A percentile compares a stretch with the other conserved stretches of the same genome.
These are phyloP conservation scores for Drosophila nigrodunni DNA, from an alignment of 1,140 invertebrate genomes.

Conservation along the genomic window DNA sequence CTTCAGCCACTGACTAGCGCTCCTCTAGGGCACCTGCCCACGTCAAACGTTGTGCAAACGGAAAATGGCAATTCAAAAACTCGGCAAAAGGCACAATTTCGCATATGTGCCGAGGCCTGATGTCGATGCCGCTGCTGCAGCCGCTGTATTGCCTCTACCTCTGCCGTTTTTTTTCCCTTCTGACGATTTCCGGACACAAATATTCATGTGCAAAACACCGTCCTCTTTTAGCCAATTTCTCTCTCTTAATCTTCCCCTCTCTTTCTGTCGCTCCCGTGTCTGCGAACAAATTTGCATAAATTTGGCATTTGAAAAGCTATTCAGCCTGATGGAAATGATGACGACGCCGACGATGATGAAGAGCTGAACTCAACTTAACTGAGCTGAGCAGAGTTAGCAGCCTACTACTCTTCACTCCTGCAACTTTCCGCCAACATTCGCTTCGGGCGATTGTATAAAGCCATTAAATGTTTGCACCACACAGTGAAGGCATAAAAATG, in stretches of 20 bases:
- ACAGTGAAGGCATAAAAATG: conserved; percentile 57
- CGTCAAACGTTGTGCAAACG: conserved; percentile 55
- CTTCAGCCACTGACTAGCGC: background rate
- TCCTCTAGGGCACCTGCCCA: conserved; percentile 22
- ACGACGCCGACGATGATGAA: conserved; percentile 64
- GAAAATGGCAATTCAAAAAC: conserved; percentile 70
- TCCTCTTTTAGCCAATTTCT: conserved; percentile 26
- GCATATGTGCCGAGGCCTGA: conserved; percentile 53
- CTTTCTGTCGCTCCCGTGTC: conserved; percentile 11
- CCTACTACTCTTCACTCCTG: background rate
- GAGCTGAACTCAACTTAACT: conserved; percentile 51
- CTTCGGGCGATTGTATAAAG: conserved; percentile 54
- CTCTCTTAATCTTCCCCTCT: conserved; percentile 11
- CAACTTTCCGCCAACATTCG: background rate
- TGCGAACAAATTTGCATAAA: conserved; percentile 72
- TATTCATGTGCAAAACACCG: conserved; percentile 73
- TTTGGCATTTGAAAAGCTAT: conserved; percentile 80
- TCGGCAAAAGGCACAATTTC: conserved; percentile 68
- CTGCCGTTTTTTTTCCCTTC: background rate
- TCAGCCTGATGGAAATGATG: conserved; percentile 78
- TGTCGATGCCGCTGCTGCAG: conserved; percentile 7
- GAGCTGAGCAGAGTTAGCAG: conserved; percentile 21
- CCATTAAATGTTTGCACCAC: conserved; percentile 70
- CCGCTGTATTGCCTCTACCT: background rate
- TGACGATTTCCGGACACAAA: conserved; percentile 55